Base-by-base conservation (phyloP, 2,888 invertebrate genomes). In the Conops quadrifasciatus region DNA sequence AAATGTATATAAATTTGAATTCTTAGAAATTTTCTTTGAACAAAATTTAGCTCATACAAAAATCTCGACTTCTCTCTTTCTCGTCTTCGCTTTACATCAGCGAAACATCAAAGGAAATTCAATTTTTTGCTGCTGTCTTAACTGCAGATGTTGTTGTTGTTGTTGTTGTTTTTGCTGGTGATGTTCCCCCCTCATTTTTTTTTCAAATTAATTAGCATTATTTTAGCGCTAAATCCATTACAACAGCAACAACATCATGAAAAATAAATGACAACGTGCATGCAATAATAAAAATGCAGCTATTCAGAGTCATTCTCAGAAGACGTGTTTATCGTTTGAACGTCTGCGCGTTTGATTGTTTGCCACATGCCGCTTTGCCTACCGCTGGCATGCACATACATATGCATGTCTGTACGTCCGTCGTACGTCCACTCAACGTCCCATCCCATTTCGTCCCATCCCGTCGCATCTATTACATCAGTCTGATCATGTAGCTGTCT, bases 271-370 rank as follows among this genome's bases (percentile, higher is more conserved):
- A 53, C 4, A 19, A 49, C 53, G n/a, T 53, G 53, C 21, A 21
- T 21, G 53, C 53, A 53, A 21, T 53, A 53, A 53, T 36, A 36
- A 9, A 36, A 9, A 7, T 21, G 21, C 21, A 53, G 53, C 36
- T 36, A 36, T 36, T 53, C 53, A 21, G 4, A 53, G 21, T 53
- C 53, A 53, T 11, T 21, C 21, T 53, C 53, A n/a, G 36, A 19
- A 24, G 21, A 21, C 53, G 53, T 53, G 28, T 58, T 58, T 58
- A 28, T 24, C 11, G 58, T 9, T n/a, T 9, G 24, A 58, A 58
- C 58, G 28, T 58, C 58, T 58, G 58, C 58, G 2, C 26, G 28
- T 28, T 26, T 58, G 58, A 58, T 58, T 58, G 28, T 2, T 56
- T 24, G 28, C 36, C 9, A 9, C 58, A 58, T 26, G 58, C 58